A percentile compares a stretch with the other conserved stretches of the same genome.
These are phyloP conservation scores for Otolemur garnettii DNA, from an alignment of 2,113 vertebrate genomes.

Conservation along the genomic window DNA sequence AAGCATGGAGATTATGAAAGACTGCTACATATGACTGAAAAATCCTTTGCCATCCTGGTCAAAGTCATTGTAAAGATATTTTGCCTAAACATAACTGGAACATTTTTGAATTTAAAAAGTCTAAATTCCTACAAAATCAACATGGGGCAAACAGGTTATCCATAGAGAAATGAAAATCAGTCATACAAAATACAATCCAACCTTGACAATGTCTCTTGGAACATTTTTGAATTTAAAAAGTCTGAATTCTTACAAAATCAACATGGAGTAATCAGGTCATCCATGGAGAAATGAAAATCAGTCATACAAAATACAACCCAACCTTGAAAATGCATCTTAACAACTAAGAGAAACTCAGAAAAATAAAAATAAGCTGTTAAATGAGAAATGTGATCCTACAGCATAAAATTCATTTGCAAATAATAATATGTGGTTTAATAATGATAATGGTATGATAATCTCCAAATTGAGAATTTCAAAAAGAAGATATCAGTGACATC, in stretches of 20 bases:
- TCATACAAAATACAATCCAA: neutral
- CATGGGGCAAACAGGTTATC: neutral
- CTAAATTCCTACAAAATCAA: conserved; percentile 7
- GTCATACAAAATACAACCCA: neutral
- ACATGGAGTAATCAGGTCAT: neutral
- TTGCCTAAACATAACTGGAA: neutral
- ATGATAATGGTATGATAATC: neutral
- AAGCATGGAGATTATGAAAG: neutral
- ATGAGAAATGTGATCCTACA: neutral
- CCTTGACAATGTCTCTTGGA: neutral
- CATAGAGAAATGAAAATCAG: neutral
- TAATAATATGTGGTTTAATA: neutral
- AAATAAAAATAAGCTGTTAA: neutral
- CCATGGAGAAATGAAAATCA: neutral
- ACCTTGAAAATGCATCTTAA: neutral
- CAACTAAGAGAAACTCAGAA: conserved; percentile 35
- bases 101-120: neutral
- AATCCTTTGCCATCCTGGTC: neutral
- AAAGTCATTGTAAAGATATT: neutral
- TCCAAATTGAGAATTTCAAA: neutral
- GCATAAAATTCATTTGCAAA: neutral
- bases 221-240: neutral
- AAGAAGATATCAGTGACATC: neutral
- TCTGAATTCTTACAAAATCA: neutral
- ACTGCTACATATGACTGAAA: neutral